phyloP scores from a whole-genome alignment of 2,113 vertebrate genomes.

The Gymnobelideus leadbeateri region DNA sequence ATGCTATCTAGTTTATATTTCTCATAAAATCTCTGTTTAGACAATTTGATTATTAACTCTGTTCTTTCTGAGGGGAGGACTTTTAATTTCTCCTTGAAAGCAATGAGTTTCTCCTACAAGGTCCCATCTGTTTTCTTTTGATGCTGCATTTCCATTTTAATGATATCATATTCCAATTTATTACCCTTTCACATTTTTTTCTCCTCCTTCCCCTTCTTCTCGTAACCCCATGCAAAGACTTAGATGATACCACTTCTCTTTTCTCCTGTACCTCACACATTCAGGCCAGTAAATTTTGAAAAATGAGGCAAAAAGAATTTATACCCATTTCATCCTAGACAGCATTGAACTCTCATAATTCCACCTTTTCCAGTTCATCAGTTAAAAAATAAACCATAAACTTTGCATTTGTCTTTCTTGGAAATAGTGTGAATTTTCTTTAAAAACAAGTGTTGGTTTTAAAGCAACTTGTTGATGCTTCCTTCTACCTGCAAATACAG shows the following conservation, averaged over 20 bases:
- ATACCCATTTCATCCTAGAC: not conserved
- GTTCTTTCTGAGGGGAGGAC: not conserved
- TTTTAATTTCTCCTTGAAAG: not conserved
- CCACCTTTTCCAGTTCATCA: not conserved
- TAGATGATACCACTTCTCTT: not conserved
- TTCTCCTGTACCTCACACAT: not conserved
- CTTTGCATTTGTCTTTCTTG: not conserved
- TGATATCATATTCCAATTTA: not conserved
- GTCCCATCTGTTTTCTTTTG: not conserved
- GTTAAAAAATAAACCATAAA: not conserved
- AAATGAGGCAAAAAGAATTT: not conserved
- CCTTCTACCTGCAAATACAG: not conserved
- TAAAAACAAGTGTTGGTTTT: not conserved
- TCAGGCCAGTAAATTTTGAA: not conserved
- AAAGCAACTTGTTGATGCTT: not conserved
- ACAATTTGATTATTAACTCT: conserved; percentile 6
- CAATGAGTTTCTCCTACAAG: not conserved
- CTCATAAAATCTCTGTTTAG: not conserved
- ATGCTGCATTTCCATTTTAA: not conserved
- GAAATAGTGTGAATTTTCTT: not conserved
- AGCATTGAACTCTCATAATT: not conserved
- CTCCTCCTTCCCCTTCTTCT: not conserved
- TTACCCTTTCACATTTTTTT: not conserved
- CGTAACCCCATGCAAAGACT: not conserved
- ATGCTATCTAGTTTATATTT: not conserved